Evolutionary conservation across 2,113 vertebrate genomes (phyloP).

Genomic region (Rhinopomastus cyanomelas): DNA sequence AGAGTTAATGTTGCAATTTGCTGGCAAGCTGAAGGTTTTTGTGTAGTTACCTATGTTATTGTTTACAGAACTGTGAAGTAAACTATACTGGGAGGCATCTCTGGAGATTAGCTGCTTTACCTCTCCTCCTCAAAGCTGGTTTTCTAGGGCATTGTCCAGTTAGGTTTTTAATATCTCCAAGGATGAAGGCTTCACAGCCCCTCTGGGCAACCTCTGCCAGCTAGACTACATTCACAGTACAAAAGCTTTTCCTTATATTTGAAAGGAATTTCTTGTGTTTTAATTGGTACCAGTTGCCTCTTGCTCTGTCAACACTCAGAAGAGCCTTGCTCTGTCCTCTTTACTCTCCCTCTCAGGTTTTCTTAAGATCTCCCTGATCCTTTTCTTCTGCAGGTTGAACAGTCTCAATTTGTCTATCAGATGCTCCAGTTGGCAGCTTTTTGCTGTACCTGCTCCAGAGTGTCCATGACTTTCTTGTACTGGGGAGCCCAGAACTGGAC

Average conservation of each 20-base stretch:
- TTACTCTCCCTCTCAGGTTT: neutral
- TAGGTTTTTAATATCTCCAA: neutral
- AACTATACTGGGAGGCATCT: neutral
- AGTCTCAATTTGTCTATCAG: neutral
- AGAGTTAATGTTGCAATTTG: neutral
- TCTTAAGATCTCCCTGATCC: neutral
- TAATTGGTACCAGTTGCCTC: neutral
- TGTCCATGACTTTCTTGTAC: neutral
- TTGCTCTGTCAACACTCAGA: neutral
- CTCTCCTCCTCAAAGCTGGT: neutral
- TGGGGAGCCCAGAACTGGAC: neutral
- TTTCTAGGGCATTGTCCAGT: neutral
- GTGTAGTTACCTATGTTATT: neutral
- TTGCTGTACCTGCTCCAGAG: neutral
- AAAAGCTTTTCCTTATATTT: neutral
- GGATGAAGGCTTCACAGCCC: neutral
- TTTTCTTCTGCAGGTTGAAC: neutral
- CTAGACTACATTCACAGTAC: neutral
- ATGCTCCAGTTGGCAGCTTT: neutral
- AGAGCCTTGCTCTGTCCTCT: neutral
- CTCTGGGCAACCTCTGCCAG: neutral
- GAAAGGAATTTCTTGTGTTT: neutral
- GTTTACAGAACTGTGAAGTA: neutral
- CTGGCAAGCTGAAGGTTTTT: neutral
- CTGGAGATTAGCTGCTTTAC: neutral